Evolutionary conservation across 1,140 invertebrate genomes (phyloP).

Genomic region (Pseudomyrmex cubaensis): DNA sequence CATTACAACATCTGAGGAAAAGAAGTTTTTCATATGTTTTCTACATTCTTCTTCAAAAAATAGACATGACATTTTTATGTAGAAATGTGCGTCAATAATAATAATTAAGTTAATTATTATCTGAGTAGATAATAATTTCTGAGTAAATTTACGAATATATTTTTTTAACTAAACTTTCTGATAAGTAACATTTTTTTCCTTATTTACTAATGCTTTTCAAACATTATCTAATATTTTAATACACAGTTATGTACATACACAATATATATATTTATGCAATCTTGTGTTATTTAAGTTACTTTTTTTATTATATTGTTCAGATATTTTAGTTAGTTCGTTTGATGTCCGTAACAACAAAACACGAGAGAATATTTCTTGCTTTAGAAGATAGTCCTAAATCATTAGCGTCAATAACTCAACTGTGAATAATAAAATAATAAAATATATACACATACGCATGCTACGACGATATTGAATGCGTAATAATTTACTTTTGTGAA

Average conservation of each 20-base stretch:
- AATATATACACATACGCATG: background rate
- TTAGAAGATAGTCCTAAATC: conserved; percentile 29
- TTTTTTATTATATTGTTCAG: background rate
- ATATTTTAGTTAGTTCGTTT: background rate
- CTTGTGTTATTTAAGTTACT: background rate
- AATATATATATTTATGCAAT: too few species aligned
- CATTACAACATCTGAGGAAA: too few species aligned
- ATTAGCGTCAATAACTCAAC: conserved; percentile 20
- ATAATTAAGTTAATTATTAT: background rate
- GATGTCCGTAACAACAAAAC: background rate
- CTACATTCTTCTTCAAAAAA: too few species aligned
- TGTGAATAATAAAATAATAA: background rate
- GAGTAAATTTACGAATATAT: background rate
- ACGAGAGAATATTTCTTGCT: background rate
- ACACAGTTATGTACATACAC: background rate
- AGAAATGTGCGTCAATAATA: too few species aligned
- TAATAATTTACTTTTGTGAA: conserved; percentile 49
- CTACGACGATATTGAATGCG: background rate
- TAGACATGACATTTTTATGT: too few species aligned
- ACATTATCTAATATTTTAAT: background rate
- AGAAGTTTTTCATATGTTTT: too few species aligned
- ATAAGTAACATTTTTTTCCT: background rate
- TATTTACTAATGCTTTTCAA: background rate
- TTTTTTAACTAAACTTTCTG: background rate
- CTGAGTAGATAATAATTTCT: background rate